phyloP scores from a whole-genome alignment of 2,888 invertebrate species.

The Agapetus fuscipes region DNA sequence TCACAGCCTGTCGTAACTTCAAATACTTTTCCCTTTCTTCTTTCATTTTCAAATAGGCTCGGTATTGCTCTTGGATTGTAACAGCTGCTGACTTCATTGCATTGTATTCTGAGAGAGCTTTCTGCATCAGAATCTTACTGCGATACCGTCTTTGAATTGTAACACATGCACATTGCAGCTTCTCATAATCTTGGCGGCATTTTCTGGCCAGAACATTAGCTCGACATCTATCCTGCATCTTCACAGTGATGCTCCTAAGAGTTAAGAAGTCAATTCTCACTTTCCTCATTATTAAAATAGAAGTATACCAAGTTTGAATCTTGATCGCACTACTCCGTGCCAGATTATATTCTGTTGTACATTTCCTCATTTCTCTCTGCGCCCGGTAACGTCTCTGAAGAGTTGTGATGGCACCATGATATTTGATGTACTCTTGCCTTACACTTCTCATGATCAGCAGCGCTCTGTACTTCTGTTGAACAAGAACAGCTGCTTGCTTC shows the following conservation, averaged over 20 bases:
- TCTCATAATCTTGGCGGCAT: conserved; percentile 6
- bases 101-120: conserved; percentile 25
- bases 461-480: conserved; percentile 29
- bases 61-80: conserved; percentile 31
- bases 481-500: conserved; percentile 20
- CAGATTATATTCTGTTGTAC: conserved; percentile 11
- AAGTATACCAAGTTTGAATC: conserved; percentile 23
- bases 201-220: not conserved
- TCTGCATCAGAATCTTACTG: conserved; percentile 23
- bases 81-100: conserved; percentile 23
- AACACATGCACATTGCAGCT: conserved; percentile 6
- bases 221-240: conserved; percentile 25
- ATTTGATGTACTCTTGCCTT: conserved; percentile 24
- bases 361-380: conserved; percentile 7
- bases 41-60: conserved; percentile 23
- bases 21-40: conserved; percentile 3
- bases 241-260: conserved; percentile 25
- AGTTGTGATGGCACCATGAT: conserved; percentile 23
- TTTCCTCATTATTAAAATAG: conserved; percentile 3
- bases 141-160: conserved; percentile 24
- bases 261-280: conserved; percentile 17
- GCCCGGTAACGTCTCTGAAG: conserved; percentile 26
- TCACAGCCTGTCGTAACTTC: not conserved
- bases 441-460: conserved; percentile 20
- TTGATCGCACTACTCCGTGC: conserved; percentile 15